Conservation (phyloP, 2,888 invertebrate species). For the Scaptodrosophila latifasciaeformis region DNA sequence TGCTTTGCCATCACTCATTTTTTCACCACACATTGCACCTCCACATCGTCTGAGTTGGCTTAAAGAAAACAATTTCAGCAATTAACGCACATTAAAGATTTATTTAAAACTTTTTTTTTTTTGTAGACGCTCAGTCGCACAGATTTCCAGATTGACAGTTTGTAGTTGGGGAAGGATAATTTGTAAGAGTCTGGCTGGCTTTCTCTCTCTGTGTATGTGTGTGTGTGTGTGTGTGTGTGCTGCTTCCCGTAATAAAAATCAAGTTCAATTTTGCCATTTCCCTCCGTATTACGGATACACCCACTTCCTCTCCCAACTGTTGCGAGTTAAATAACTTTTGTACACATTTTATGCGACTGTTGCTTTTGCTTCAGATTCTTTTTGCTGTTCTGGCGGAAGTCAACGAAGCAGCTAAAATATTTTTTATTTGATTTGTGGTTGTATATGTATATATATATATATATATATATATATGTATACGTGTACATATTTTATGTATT, state of each 20-base stretch:
- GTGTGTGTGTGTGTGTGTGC: too few species aligned
- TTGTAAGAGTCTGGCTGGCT: too few species aligned
- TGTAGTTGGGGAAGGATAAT: too few species aligned
- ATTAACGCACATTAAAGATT: constrained; percentile 59
- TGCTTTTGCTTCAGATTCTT: neutral
- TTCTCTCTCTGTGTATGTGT: too few species aligned
- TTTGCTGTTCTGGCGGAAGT: neutral
- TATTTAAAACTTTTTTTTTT: constrained; percentile 50
- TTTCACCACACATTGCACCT: too few species aligned
- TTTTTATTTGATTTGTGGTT: constrained; percentile 21
- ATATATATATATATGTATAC: neutral
- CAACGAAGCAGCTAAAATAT: constrained; percentile 26
- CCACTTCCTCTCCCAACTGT: neutral
- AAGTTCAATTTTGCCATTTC: too few species aligned
- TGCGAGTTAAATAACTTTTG: neutral
- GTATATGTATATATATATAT: neutral
- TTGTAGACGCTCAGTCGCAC: constrained; percentile 8
- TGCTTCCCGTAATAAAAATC: neutral
- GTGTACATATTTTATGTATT: neutral
- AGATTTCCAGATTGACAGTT: too few species aligned
- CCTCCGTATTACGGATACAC: too few species aligned
- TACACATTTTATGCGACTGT: neutral
- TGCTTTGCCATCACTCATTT: too few species aligned
- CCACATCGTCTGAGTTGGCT: too few species aligned
- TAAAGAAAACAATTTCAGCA: constrained; percentile 29